Conservation (phyloP, 2,113 vertebrate species). For the Lycaon pictus region DNA sequence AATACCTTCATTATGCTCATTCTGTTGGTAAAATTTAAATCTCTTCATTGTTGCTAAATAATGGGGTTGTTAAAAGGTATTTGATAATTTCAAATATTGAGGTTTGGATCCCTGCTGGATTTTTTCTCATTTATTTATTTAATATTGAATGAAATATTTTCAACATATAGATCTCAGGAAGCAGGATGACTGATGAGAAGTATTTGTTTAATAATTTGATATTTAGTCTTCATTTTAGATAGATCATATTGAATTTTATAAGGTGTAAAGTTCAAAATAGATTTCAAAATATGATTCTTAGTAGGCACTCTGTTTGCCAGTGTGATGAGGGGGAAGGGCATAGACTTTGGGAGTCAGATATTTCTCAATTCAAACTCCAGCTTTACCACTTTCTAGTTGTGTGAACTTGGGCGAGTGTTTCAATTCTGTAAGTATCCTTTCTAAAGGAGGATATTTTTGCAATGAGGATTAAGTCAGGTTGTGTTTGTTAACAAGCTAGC, state of each 20-base stretch:
- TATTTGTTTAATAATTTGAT: slow-evolving; percentile 8
- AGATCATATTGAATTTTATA: background rate
- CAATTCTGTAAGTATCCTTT: background rate
- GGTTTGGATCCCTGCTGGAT: background rate
- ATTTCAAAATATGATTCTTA: background rate
- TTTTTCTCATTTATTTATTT: background rate
- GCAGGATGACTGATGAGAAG: background rate
- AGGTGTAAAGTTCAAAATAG: slow-evolving; percentile 18
- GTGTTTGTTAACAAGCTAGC: background rate
- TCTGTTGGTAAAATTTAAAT: background rate
- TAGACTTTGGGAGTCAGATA: background rate
- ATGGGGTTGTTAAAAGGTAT: background rate
- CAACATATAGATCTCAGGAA: background rate
- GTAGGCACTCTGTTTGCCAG: background rate
- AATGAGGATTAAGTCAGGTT: background rate
- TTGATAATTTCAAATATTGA: slow-evolving; percentile 23
- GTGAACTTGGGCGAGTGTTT: background rate
- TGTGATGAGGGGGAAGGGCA: background rate
- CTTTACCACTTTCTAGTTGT: background rate
- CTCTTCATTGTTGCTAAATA: background rate
- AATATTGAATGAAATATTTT: slow-evolving; percentile 38
- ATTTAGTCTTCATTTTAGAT: background rate
- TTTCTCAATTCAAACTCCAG: background rate
- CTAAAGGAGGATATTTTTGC: background rate
- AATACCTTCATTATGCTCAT: background rate